These are phyloP conservation scores for Lacerta agilis DNA, from an alignment of 2,797 vertebrate genomes.

Conservation along the genomic window DNA sequence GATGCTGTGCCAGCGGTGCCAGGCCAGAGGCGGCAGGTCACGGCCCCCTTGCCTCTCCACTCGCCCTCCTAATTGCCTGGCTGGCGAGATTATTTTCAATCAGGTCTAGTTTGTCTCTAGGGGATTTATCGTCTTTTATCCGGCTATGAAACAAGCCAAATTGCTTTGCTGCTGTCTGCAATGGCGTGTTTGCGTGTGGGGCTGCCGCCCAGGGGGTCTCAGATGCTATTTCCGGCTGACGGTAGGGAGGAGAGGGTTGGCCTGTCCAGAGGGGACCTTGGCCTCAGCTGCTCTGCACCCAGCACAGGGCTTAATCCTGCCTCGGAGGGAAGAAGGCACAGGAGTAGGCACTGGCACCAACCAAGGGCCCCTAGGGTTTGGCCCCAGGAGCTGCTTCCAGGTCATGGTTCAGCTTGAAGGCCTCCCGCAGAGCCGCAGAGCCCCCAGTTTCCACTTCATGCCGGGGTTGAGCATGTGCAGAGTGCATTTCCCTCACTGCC, in stretches of 20 bases:
- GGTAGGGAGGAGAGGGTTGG: neutral
- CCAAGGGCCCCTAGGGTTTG: too few species aligned
- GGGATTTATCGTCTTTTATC: neutral
- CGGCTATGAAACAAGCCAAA: neutral
- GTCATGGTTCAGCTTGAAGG: neutral
- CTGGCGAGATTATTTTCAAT: constrained; percentile 22
- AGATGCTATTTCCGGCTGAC: too few species aligned
- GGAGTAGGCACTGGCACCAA: too few species aligned
- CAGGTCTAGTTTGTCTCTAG: neutral
- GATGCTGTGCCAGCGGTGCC: neutral
- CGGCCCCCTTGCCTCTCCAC: neutral
- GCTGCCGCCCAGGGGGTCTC: neutral
- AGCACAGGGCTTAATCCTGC: neutral
- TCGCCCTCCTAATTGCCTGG: neutral
- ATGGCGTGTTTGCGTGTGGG: neutral
- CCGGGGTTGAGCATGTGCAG: neutral
- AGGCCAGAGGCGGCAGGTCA: neutral
- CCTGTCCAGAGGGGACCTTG: neutral
- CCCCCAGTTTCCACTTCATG: neutral
- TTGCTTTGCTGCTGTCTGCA: neutral
- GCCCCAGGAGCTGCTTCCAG: neutral
- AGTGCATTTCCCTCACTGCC: neutral
- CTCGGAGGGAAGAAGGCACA: neutral
- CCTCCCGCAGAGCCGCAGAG: neutral
- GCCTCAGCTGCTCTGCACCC: too few species aligned